Conservation (phyloP, 2,888 invertebrate species). For the Isoperla grammatica region DNA sequence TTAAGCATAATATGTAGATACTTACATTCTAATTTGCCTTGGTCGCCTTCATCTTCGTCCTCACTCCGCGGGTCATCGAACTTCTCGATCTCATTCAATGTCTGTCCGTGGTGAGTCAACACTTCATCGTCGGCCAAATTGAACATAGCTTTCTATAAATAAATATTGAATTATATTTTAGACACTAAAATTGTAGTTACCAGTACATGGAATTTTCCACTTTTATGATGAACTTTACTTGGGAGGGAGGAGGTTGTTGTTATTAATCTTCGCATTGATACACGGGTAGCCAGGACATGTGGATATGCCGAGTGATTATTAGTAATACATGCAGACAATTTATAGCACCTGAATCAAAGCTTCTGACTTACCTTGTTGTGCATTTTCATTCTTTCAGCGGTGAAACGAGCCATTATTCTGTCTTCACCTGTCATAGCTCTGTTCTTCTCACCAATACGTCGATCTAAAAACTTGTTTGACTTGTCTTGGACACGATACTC, state of each 20-base stretch:
- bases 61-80: slow-evolving; percentile 82
- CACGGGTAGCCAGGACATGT: not conserved
- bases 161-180: too few species aligned
- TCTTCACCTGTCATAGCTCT: slow-evolving; percentile 65
- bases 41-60: slow-evolving; percentile 66
- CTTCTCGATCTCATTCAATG: slow-evolving; percentile 84
- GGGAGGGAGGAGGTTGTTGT: not conserved
- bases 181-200: not conserved
- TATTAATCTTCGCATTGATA: not conserved
- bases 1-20: not conserved
- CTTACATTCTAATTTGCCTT: slow-evolving; percentile 54
- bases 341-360: too few species aligned
- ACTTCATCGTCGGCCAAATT: slow-evolving; percentile 85
- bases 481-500: slow-evolving; percentile 82
- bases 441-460: slow-evolving; percentile 80
- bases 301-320: too few species aligned
- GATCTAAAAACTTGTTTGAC: slow-evolving; percentile 79
- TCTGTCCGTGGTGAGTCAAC: slow-evolving; percentile 87
- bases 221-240: not conserved
- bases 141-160: slow-evolving; percentile 58
- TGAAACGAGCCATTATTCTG: slow-evolving; percentile 73
- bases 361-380: slow-evolving; percentile 53
- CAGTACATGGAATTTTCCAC: not conserved
- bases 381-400: slow-evolving; percentile 67
- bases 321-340: too few species aligned